These are phyloP conservation scores for Girardia tigrina DNA, from an alignment of 2,888 invertebrate genomes.

Conservation along the genomic window DNA sequence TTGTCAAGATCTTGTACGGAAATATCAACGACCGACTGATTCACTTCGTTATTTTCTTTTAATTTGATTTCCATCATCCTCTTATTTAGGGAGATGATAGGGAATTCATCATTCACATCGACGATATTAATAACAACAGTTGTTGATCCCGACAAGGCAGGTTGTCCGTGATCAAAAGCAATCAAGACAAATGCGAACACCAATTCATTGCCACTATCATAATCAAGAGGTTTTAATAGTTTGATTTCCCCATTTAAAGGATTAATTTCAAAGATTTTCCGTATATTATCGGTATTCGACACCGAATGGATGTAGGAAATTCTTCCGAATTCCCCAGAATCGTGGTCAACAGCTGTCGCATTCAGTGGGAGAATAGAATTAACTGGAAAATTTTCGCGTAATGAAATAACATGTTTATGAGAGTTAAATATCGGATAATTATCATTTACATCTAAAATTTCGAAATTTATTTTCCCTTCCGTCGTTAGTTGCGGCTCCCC, in stretches of 20 bases:
- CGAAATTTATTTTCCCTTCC: background rate
- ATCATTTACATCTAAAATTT: constrained; percentile 13
- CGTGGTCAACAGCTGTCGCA: background rate
- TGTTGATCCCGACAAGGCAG: background rate
- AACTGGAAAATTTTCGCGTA: background rate
- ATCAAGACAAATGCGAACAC: background rate
- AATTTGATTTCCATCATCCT: background rate
- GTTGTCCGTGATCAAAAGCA: background rate
- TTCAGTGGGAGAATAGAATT: background rate
- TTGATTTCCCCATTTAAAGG: background rate
- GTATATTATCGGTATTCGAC: background rate
- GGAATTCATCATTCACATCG: constrained; percentile 4
- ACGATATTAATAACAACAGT: background rate
- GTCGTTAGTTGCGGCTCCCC: background rate
- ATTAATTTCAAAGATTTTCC: background rate
- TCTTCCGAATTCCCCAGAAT: background rate
- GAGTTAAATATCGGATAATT: background rate
- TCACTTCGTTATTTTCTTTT: background rate
- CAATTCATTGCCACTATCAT: constrained; percentile 18
- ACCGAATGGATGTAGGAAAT: background rate
- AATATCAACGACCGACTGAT: background rate
- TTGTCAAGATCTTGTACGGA: background rate
- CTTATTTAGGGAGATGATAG: background rate
- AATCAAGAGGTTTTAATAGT: background rate
- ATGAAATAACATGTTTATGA: background rate